These are phyloP conservation scores for Archips crataeganus DNA, from an alignment of 2,888 invertebrate genomes.

Conservation along the genomic window DNA sequence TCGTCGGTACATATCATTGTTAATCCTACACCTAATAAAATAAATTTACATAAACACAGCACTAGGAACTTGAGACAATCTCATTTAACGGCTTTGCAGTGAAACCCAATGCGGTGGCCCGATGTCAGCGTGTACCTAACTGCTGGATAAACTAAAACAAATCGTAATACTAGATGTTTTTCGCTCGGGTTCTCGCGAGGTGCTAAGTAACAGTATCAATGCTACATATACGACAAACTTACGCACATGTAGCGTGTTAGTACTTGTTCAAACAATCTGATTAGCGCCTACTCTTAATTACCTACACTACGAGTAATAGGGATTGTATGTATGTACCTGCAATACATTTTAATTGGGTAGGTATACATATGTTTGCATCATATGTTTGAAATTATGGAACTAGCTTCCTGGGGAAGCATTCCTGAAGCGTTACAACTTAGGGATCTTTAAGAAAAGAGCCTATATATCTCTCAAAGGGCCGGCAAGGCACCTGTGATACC, in stretches of 20 bases:
- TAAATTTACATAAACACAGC: slow-evolving; percentile 66
- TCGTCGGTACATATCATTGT: slow-evolving; percentile 50
- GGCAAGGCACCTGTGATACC: too few relatives aligned
- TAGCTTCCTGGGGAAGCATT: too few relatives aligned
- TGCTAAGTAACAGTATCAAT: slow-evolving; percentile 5
- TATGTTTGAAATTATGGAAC: too few relatives aligned
- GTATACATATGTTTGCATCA: too few relatives aligned
- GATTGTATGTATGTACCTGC: too few relatives aligned
- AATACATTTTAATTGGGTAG: too few relatives aligned
- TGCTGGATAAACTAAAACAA: slow-evolving; percentile 60
- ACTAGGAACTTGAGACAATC: slow-evolving; percentile 49
- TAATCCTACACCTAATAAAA: slow-evolving; percentile 62
- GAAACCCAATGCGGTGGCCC: slow-evolving; percentile 60
- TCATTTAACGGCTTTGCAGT: slow-evolving; percentile 64
- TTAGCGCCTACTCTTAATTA: background rate
- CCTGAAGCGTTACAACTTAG: too few relatives aligned
- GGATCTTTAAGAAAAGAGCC: too few relatives aligned
- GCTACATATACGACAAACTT: background rate
- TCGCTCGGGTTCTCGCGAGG: slow-evolving; percentile 20
- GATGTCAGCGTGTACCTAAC: slow-evolving; percentile 58
- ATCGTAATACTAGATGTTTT: slow-evolving; percentile 28
- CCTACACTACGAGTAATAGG: too few relatives aligned
- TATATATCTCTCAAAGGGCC: too few relatives aligned
- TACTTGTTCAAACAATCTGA: background rate
- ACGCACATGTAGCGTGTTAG: background rate